These are phyloP conservation scores for Pseudochromis fuscus DNA, from an alignment of 2,797 vertebrate genomes.

Conservation along the genomic window DNA sequence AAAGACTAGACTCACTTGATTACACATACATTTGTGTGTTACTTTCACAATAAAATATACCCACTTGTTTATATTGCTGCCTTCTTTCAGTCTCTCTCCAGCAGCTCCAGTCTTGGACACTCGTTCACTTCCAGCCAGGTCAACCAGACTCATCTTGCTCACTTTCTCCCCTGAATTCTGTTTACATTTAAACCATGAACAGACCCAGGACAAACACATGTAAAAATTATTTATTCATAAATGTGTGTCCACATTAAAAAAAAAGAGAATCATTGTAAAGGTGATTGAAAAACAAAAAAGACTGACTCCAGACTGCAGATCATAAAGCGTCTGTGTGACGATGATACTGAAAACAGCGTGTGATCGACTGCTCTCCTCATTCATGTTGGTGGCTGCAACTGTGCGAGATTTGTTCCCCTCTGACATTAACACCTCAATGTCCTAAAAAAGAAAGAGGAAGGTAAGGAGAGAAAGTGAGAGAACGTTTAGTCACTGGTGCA, in stretches of 20 bases:
- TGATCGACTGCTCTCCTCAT: conserved; percentile 98
- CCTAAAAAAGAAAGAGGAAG: conserved; percentile 79
- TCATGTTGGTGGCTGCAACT: conserved; percentile 99
- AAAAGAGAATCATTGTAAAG: neutral
- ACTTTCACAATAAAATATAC: conserved; percentile 36
- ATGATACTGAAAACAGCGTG: conserved; percentile 98
- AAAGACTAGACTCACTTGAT: too few species aligned
- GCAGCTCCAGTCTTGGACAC: conserved; percentile 98
- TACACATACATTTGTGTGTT: too few species aligned
- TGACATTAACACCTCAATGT: conserved; percentile 98
- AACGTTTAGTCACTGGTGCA: neutral
- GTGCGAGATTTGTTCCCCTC: conserved; percentile 99
- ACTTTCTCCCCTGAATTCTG: conserved; percentile 99
- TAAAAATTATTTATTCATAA: neutral
- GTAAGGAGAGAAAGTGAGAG: neutral
- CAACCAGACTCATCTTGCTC: conserved; percentile 97
- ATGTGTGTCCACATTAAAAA: neutral
- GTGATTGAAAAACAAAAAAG: neutral
- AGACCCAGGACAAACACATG: conserved; percentile 25
- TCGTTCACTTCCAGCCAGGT: conserved; percentile 96
- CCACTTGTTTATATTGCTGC: conserved; percentile 99
- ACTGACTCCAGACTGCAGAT: conserved; percentile 94
- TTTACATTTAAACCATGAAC: conserved; percentile 9
- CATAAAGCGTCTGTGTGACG: conserved; percentile 95
- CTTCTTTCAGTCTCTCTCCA: conserved; percentile 97